Evolutionary conservation across 2,797 vertebrate species (phyloP).

Genomic region (Mus spretus): DNA sequence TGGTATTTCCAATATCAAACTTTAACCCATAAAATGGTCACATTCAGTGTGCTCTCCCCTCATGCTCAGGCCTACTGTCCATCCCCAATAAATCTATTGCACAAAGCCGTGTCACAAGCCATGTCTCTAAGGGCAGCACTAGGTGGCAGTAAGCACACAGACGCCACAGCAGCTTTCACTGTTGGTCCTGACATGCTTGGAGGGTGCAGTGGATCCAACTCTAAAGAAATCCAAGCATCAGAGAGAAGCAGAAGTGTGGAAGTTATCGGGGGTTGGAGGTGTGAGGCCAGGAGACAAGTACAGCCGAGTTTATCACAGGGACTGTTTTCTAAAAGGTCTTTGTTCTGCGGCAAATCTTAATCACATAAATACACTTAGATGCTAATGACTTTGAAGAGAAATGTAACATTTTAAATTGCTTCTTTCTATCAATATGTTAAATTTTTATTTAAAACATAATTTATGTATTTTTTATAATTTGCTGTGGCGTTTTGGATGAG

Average conservation of each 20-base stretch:
- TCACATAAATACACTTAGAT: neutral
- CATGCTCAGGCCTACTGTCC: neutral
- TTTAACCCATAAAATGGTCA: neutral
- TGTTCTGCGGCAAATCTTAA: constrained; percentile 23
- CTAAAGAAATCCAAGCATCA: neutral
- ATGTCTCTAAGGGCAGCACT: constrained; percentile 60
- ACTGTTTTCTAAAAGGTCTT: neutral
- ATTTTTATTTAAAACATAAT: constrained; percentile 7
- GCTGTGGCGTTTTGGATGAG: constrained; percentile 28
- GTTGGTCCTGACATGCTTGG: neutral
- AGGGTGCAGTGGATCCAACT: neutral
- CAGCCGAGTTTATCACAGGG: neutral
- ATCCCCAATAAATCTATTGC: neutral
- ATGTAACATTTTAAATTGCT: constrained; percentile 19
- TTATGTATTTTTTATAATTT: constrained; percentile 29
- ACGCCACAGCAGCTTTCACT: neutral
- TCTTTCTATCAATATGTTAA: constrained; percentile 67
- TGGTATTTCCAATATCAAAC: neutral
- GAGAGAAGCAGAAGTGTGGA: constrained; percentile 17
- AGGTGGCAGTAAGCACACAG: constrained; percentile 81
- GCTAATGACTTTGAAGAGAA: constrained; percentile 45
- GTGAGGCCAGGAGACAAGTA: constrained; percentile 4
- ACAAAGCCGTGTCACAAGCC: neutral
- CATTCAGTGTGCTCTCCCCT: neutral
- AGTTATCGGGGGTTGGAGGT: neutral